Conservation (phyloP, 2,113 vertebrate genomes). For the Gasterosteus nipponicus region DNA sequence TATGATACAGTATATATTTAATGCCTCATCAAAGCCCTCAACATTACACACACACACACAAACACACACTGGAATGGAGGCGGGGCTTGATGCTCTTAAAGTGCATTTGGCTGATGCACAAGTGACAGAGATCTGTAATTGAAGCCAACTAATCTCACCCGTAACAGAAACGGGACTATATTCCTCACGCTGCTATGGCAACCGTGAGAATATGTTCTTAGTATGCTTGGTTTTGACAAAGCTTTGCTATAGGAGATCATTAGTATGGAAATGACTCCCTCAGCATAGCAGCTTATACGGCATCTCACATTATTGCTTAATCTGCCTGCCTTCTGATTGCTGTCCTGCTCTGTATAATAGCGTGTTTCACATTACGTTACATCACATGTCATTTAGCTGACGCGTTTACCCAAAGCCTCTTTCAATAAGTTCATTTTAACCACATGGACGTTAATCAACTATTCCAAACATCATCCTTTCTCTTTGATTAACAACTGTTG, state of each 20-base stretch:
- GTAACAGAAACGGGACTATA: neutral
- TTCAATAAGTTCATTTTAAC: too few relatives aligned
- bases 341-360: neutral
- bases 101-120: neutral
- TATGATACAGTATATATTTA: conserved; percentile 45
- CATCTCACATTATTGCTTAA: neutral
- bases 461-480: too few relatives aligned
- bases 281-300: neutral
- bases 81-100: neutral
- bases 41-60: conserved; percentile 16
- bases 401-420: too few relatives aligned
- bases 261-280: conserved; percentile 20
- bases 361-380: neutral
- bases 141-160: conserved; percentile 31
- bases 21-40: conserved; percentile 31
- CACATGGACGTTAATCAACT: too few relatives aligned
- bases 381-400: too few relatives aligned
- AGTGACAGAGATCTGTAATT: neutral
- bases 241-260: conserved; percentile 22
- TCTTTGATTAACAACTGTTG: neutral
- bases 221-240: conserved; percentile 17
- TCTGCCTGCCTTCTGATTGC: neutral
- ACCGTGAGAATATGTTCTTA: conserved; percentile 28
- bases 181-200: conserved; percentile 28
- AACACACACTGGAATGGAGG: conserved; percentile 16